Conservation (phyloP, 2,797 vertebrate species). For the Typhlichthys eigenmanni region DNA sequence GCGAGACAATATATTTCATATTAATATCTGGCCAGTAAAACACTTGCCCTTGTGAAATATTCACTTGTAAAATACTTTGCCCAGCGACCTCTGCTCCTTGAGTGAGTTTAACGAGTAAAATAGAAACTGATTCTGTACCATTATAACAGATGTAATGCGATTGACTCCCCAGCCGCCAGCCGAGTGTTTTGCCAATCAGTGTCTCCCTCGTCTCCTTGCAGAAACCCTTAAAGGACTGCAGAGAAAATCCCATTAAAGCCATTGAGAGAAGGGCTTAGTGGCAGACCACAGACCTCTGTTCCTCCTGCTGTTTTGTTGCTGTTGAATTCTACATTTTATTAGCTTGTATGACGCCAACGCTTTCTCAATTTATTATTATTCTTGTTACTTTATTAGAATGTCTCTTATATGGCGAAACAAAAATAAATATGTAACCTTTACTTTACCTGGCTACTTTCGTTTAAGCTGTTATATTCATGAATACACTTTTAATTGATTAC, state of each 20-base stretch:
- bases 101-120: neutral
- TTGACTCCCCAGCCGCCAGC: conserved; percentile 29
- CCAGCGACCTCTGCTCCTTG: neutral
- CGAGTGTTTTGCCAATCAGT: conserved; percentile 28
- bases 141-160: neutral
- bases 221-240: conserved; percentile 33
- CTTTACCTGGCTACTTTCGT: too few species aligned
- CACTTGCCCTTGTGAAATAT: too few species aligned
- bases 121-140: conserved; percentile 10
- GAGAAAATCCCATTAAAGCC: conserved; percentile 50
- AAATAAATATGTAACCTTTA: too few species aligned
- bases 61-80: neutral
- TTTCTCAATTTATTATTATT: too few species aligned
- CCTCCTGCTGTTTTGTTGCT: conserved; percentile 36
- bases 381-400: too few species aligned
- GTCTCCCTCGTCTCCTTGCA: conserved; percentile 34
- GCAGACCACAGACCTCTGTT: conserved; percentile 35
- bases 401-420: too few species aligned
- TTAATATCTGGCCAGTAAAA: too few species aligned
- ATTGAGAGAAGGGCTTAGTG: conserved; percentile 28
- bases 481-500: too few species aligned
- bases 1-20: too few species aligned
- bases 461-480: too few species aligned
- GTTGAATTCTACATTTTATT: conserved; percentile 7
- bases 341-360: conserved; percentile 3